These are phyloP conservation scores for Ormyrus pomaceus DNA, from an alignment of 2,888 invertebrate species.

Conservation along the genomic window DNA sequence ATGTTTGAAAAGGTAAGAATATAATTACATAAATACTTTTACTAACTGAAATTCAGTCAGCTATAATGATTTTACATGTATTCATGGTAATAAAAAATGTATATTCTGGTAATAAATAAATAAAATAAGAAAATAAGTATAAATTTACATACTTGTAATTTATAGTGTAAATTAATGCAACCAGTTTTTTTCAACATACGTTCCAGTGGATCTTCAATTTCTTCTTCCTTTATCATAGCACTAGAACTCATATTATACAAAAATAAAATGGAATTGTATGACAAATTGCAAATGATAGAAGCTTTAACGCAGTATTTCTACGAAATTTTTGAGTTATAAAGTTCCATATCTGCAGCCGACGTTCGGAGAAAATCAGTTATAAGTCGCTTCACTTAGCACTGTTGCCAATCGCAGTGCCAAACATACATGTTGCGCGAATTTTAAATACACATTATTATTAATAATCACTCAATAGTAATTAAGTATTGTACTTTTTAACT, in stretches of 20 bases:
- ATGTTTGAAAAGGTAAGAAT: no score
- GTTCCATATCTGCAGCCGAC: background rate
- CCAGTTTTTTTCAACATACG: conserved; percentile 93
- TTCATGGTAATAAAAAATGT: background rate
- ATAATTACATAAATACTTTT: no score
- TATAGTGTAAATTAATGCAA: conserved; percentile 92
- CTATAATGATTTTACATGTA: no score
- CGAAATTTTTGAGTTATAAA: conserved; percentile 8
- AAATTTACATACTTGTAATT: conserved; percentile 84
- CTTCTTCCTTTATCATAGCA: conserved; percentile 60
- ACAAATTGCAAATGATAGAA: background rate
- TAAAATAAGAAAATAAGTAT: conserved; percentile 1
- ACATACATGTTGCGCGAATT: no score
- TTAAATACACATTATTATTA: no score
- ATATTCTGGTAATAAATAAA: conserved; percentile 1
- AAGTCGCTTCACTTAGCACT: conserved; percentile 18
- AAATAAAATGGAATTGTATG: background rate
- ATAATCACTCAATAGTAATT: no score
- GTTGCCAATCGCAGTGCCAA: conserved; percentile 20
- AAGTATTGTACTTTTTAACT: no score
- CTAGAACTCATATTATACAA: background rate
- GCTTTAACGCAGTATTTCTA: background rate
- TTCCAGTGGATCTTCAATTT: conserved; percentile 90
- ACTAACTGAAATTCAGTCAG: no score
- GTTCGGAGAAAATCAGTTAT: no score